These are phyloP conservation scores for Aleiodes leptofemur DNA, from an alignment of 2,888 invertebrate species.

Conservation along the genomic window DNA sequence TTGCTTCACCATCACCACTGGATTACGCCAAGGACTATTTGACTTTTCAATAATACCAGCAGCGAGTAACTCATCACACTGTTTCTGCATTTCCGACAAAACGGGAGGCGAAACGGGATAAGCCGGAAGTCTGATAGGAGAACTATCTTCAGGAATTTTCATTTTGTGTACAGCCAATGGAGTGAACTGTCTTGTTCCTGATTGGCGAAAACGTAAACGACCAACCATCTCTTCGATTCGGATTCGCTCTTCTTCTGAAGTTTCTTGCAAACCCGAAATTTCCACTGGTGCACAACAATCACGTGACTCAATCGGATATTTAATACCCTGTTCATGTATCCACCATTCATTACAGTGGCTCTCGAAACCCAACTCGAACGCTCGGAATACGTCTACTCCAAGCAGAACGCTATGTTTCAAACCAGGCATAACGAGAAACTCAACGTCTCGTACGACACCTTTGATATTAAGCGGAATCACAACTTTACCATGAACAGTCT, in stretches of 20 bases:
- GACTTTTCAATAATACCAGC: constrained; percentile 55
- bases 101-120: constrained; percentile 39
- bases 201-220: not conserved
- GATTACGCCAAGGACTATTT: constrained; percentile 56
- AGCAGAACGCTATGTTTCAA: too few species aligned
- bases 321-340: not conserved
- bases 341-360: too few species aligned
- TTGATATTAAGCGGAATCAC: not conserved
- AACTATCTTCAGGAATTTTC: constrained; percentile 7
- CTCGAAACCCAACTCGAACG: not conserved
- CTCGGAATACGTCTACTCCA: not conserved
- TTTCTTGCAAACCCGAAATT: not conserved
- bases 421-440: too few species aligned
- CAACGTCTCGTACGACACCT: not conserved
- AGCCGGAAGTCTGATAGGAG: constrained; percentile 35
- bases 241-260: not conserved
- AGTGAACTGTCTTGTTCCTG: constrained; percentile 22
- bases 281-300: not conserved
- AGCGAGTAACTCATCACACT: constrained; percentile 61
- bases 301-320: constrained; percentile 3
- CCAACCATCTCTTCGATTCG: not conserved
- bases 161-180: constrained; percentile 37
- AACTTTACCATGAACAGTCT: too few species aligned
- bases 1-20: constrained; percentile 59
- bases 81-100: constrained; percentile 30